phyloP scores from a whole-genome alignment of 2,797 vertebrate genomes.

The Myiotriccus ornatus region DNA sequence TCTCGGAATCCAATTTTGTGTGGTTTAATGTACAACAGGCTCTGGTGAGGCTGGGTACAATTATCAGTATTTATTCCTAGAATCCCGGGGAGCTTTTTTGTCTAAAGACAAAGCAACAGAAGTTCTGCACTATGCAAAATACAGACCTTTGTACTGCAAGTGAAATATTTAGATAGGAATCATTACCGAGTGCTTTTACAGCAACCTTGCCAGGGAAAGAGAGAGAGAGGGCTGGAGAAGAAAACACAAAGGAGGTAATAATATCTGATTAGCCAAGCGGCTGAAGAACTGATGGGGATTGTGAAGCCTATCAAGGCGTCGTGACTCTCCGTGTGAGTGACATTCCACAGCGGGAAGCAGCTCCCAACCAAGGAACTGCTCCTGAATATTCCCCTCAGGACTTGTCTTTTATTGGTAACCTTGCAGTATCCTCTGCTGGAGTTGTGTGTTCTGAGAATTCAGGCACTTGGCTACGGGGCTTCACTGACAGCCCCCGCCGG shows the following conservation, averaged over 20 bases:
- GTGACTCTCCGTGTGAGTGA: slow-evolving; percentile 53
- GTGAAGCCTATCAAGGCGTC: slow-evolving; percentile 68
- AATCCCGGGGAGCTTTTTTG: slow-evolving; percentile 40
- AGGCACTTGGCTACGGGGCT: background rate
- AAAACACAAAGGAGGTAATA: slow-evolving; percentile 72
- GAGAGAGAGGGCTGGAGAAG: slow-evolving; percentile 31
- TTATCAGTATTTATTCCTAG: slow-evolving; percentile 53
- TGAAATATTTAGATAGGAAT: slow-evolving; percentile 77
- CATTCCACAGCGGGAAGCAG: slow-evolving; percentile 41
- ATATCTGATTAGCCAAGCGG: slow-evolving; percentile 73
- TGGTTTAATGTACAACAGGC: background rate
- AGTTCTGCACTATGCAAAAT: slow-evolving; percentile 57
- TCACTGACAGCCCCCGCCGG: background rate
- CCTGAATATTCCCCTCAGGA: slow-evolving; percentile 54
- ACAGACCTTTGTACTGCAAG: slow-evolving; percentile 67
- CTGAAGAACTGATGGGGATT: slow-evolving; percentile 71
- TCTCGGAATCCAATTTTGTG: background rate
- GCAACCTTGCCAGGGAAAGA: slow-evolving; percentile 60
- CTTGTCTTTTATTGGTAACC: slow-evolving; percentile 32
- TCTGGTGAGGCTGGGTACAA: slow-evolving; percentile 24
- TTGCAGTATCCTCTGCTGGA: slow-evolving; percentile 17
- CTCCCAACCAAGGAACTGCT: slow-evolving; percentile 52
- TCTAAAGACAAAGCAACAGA: slow-evolving; percentile 46
- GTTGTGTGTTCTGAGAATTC: background rate
- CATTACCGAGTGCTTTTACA: slow-evolving; percentile 63